Base-by-base conservation (phyloP, 2,113 vertebrate species). In the Syngnathoides biaculeatus region DNA sequence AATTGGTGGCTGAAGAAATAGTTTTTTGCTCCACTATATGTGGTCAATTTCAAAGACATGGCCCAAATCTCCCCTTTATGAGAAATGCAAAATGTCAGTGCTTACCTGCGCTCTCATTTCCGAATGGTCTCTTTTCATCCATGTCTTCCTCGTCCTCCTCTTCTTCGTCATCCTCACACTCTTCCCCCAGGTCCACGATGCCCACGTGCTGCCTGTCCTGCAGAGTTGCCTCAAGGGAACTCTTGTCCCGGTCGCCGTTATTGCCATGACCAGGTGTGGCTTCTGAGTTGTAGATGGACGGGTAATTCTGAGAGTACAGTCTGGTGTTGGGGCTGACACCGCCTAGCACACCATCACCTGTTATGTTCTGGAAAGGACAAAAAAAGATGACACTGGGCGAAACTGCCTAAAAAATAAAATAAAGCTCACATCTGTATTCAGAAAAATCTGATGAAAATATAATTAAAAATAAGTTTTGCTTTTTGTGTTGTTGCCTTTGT, bases 281-380 rank as follows among this genome's bases (percentile, higher is more conserved):
- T 1, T 76, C 80, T 0, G 87, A 55, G 77, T 84, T 92, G 84
- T 93, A 93, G 82, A 93, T 93, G 2, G 93, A 93, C 2, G 93
- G 93, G 79, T 93, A 94, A 82, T 89, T 95, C 64, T 93, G 91
- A 38, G 93, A 93, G 64, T 91, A 94, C 40, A 92, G 81, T 40
- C 89, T 86, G 42, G 83, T 52, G 1, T 73, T 84, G 2, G 89
- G 89, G 64, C 90, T 90, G 71, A 87, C 76, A 48, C 87, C 83
- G 0, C 83, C 88, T 40, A 79, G 69, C 0, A 79, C 83, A 0
- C 75, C 66, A 0, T 92, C 90, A 0, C 78, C 84, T 8, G 82
- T 80, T 2, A 79, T 66, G 42, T 55, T 79, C 92, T 93, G 73
- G 0, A 73, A 65, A 59, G 22, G 65, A 9, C 47, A 55, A 52